A percentile compares a stretch with the other conserved stretches of the same genome.
Conservation (phyloP, 2,888 invertebrate species). For the Vesta saturnalis region DNA sequence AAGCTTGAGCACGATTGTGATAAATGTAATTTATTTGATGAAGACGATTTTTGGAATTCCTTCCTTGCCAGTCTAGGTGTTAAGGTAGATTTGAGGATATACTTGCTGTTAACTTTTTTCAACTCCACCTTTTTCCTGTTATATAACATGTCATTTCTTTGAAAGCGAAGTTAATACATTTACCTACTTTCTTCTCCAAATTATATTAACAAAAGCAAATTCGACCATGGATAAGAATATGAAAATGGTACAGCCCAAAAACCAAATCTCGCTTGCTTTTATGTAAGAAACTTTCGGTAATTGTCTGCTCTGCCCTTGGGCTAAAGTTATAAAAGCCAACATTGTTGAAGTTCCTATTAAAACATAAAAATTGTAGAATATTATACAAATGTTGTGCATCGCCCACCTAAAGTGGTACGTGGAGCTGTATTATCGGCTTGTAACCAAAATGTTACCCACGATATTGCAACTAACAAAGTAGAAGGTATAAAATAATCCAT, state of each 20-base stretch:
- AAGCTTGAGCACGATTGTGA: constrained; percentile 80
- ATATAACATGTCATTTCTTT: neutral
- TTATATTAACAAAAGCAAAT: constrained; percentile 90
- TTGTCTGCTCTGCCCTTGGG: constrained; percentile 85
- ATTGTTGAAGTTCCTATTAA: constrained; percentile 80
- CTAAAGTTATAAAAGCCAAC: constrained; percentile 87
- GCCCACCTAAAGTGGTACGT: constrained; percentile 78
- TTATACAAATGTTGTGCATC: neutral
- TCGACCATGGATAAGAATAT: constrained; percentile 87
- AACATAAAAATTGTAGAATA: constrained; percentile 3
- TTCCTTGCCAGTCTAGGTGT: constrained; percentile 81
- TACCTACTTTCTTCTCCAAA: constrained; percentile 82
- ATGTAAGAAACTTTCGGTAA: constrained; percentile 90
- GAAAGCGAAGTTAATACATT: neutral
- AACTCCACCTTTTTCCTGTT: constrained; percentile 72
- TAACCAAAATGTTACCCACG: constrained; percentile 91
- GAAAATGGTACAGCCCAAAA: constrained; percentile 84
- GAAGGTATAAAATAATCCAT: constrained; percentile 91
- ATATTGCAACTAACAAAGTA: constrained; percentile 85
- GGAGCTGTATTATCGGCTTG: constrained; percentile 88
- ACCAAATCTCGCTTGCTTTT: constrained; percentile 92
- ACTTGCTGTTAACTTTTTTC: constrained; percentile 82
- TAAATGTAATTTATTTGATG: constrained; percentile 70
- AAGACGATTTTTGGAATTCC: constrained; percentile 72
- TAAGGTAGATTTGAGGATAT: constrained; percentile 84